Evolutionary conservation across 2,113 vertebrate species (phyloP), one percentile per base, ranked within the genome.

Genomic region (Tupaia tana): DNA sequence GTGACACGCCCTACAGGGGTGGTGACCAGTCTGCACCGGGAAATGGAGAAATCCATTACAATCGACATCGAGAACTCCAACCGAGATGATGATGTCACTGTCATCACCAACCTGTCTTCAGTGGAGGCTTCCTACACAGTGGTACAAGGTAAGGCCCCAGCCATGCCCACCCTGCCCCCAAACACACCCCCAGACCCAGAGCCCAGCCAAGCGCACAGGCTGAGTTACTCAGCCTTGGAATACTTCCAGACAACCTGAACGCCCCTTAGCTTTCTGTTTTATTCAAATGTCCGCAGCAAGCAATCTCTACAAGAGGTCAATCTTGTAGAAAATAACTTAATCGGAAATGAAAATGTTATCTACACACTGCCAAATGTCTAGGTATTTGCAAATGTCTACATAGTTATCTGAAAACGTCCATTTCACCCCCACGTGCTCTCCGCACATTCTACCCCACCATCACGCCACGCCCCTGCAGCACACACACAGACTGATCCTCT

Each of bases 61-160:
- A 99, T 99, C 66, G 99, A 99, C 98, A 99, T 99, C 12, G 99
- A 99, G 98, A 99, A 99, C 98, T 99, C 99, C 96, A 99, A 99
- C 98, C 98, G 99, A 81, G 99, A 99, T 59, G 99, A 99, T 34
- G 99, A 99, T 15, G 99, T 99, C 98, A 99, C 99, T 2, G 99
- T 99, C 97, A 99, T 99, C 98, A 99, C 99, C 97, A 99, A 99
- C 98, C 99, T 99, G 67, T 99, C 99, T 58, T 99, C 99, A 0
- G 99, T 99, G 25, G 99, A 99, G 97, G 99, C 99, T 70, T 99
- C 99, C 52, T 99, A 99, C 98, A 99, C 99, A 7, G 99, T 99
- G 95, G 99, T 99, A 90, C 99, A 99, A 99, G 99, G 99, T 99
- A 98, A 67, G 96, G 16, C 66, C 19, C 92, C 94, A 90, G 93